Conservation (phyloP, 2,888 invertebrate genomes). For the Sylvicola cinctus region DNA sequence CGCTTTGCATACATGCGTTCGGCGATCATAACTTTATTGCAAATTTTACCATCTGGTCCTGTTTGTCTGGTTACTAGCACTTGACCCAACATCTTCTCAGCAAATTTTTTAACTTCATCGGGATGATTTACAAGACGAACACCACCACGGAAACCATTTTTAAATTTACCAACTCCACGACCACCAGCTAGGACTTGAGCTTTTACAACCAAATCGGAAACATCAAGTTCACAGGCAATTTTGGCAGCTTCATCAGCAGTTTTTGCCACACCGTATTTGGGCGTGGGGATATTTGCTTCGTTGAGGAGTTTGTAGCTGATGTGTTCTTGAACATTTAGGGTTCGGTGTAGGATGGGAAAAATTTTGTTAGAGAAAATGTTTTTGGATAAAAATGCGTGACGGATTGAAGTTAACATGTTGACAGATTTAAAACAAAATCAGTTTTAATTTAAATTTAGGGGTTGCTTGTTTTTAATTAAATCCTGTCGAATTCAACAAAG, state of each 20-base stretch:
- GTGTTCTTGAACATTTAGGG: neutral
- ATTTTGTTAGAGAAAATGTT: neutral
- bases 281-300: neutral
- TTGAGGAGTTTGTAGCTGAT: neutral
- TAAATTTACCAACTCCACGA: constrained; percentile 53
- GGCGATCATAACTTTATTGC: constrained; percentile 79
- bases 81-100: constrained; percentile 69
- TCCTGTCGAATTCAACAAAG: too few species aligned
- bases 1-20: constrained; percentile 81
- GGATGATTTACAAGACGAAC: constrained; percentile 44
- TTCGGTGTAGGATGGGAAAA: neutral
- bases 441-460: too few species aligned
- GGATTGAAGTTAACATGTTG: too few species aligned
- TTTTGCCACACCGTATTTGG: constrained; percentile 58
- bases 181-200: constrained; percentile 61
- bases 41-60: constrained; percentile 70
- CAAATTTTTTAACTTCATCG: constrained; percentile 54
- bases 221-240: constrained; percentile 45
- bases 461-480: too few species aligned
- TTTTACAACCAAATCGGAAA: constrained; percentile 56
- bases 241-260: constrained; percentile 53
- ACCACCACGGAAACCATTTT: constrained; percentile 53
- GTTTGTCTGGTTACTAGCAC: constrained; percentile 80
- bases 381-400: too few species aligned
- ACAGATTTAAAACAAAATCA: too few species aligned